Percentiles rank a stretch among this genome's conserved stretches.
Conservation (phyloP, 2,888 invertebrate species). For the Rhyacophila evoluta region DNA sequence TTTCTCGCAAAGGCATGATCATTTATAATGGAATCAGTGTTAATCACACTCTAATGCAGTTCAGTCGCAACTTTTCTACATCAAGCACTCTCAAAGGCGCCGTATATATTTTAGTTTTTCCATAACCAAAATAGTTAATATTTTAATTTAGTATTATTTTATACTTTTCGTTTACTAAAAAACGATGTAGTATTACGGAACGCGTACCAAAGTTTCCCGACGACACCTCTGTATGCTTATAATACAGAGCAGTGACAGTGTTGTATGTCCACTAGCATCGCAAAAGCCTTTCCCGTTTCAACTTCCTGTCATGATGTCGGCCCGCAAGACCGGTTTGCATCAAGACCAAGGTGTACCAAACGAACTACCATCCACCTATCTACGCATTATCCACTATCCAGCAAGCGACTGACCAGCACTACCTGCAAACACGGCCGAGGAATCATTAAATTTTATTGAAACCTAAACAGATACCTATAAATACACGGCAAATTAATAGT, state of each 20-base stretch:
- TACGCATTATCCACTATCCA: background rate
- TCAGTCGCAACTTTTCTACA: too few relatives aligned
- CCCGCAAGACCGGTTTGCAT: background rate
- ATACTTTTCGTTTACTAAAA: too few relatives aligned
- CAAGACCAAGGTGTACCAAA: background rate
- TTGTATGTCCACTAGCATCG: background rate
- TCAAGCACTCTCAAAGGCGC: too few relatives aligned
- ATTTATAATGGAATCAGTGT: too few relatives aligned
- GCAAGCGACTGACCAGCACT: background rate
- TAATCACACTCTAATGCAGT: too few relatives aligned
- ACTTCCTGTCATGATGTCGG: background rate
- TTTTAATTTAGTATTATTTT: too few relatives aligned
- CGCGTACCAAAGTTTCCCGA: too few relatives aligned
- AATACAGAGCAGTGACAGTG: background rate
- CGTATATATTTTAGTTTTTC: too few relatives aligned
- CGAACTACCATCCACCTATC: too few relatives aligned
- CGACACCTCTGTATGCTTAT: background rate
- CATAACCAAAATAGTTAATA: too few relatives aligned
- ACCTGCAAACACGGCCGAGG: background rate
- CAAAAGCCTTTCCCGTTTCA: slow-evolving; percentile 6
- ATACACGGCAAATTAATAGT: background rate
- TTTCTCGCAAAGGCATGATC: too few relatives aligned
- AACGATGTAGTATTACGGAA: too few relatives aligned
- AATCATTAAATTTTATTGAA: slow-evolving; percentile 1
- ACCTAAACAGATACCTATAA: background rate